Evolutionary conservation across 2,797 vertebrate species (phyloP).

Genomic region (Periparus ater): DNA sequence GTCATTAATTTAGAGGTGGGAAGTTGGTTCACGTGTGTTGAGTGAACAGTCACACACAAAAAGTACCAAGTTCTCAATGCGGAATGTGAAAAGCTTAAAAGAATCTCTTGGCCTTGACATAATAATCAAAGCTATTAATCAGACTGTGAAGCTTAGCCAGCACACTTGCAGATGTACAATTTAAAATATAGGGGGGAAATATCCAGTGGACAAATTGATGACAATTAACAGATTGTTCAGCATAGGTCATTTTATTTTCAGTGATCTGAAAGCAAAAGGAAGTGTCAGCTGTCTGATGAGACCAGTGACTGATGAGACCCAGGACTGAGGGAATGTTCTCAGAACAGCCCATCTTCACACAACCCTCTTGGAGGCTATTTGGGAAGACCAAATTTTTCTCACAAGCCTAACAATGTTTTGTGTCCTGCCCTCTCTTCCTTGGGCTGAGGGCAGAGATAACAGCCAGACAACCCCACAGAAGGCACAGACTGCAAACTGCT

Average conservation of each 20-base stretch:
- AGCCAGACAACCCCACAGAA: neutral
- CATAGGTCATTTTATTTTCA: neutral
- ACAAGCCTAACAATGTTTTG: neutral
- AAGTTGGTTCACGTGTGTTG: neutral
- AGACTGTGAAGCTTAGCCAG: slow-evolving; percentile 30
- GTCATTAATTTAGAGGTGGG: neutral
- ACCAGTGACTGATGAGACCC: neutral
- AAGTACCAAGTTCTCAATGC: neutral
- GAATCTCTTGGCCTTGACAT: slow-evolving; percentile 1
- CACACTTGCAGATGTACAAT: slow-evolving; percentile 37
- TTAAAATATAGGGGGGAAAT: slow-evolving; percentile 27
- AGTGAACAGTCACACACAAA: neutral
- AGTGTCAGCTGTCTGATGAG: neutral
- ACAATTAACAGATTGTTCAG: slow-evolving; percentile 22
- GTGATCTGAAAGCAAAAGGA: neutral
- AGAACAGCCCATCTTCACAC: neutral
- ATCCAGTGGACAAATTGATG: slow-evolving; percentile 33
- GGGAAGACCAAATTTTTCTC: neutral
- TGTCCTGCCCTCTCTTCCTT: neutral
- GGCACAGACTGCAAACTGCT: neutral
- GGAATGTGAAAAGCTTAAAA: neutral
- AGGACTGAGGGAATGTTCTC: neutral
- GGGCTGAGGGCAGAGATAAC: neutral
- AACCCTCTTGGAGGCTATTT: neutral
- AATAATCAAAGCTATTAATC: slow-evolving; percentile 35